Evolutionary conservation across 2,113 vertebrate genomes (phyloP).

Genomic region (Barbus barbus): DNA sequence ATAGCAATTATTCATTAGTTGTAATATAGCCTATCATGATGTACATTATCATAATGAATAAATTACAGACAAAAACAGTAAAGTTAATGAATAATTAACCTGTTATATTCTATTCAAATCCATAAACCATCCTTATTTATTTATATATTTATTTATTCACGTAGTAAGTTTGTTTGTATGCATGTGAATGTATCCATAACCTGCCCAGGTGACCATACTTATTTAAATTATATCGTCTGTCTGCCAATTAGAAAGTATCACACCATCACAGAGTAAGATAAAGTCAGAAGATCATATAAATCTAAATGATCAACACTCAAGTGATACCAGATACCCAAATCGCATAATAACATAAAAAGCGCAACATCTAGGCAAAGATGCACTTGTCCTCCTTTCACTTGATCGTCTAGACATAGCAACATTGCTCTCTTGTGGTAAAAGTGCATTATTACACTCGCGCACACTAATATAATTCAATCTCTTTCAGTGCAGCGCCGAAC

Average conservation of each 20-base stretch:
- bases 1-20: neutral
- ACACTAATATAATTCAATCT: no score
- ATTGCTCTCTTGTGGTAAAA: constrained; percentile 6
- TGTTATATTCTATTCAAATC: neutral
- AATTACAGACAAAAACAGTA: neutral
- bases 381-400: neutral
- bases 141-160: neutral
- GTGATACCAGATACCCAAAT: neutral
- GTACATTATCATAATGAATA: neutral
- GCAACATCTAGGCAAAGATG: neutral
- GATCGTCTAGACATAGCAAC: neutral
- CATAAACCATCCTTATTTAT: neutral
- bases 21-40: no score
- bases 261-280: neutral
- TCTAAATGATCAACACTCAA: neutral
- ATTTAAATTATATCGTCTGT: neutral
- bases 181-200: neutral
- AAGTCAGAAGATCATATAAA: neutral
- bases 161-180: neutral
- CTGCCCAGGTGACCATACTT: neutral
- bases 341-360: neutral
- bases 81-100: neutral
- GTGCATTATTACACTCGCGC: neutral
- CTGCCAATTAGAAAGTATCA: neutral
- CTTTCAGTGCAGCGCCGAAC: no score